phyloP scores from a whole-genome alignment of 2,888 invertebrate species.

The Drosophila neotestacea region DNA sequence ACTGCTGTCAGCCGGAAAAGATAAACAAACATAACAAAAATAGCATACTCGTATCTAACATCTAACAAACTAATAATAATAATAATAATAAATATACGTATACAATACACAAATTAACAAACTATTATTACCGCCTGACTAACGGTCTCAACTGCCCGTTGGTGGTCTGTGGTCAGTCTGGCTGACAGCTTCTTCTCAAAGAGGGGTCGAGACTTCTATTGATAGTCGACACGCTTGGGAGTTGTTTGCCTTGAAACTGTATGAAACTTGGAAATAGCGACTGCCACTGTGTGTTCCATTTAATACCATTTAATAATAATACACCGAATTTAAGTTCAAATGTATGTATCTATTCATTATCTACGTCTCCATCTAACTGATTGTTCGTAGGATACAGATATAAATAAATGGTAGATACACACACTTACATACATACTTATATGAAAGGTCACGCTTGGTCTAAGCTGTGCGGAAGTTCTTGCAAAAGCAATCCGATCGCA shows the following conservation, averaged over 20 bases:
- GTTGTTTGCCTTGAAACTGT: slow-evolving; percentile 66
- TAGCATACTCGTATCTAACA: slow-evolving; percentile 18
- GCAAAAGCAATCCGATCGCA: slow-evolving; percentile 29
- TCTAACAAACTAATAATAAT: slow-evolving; percentile 18
- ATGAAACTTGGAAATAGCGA: slow-evolving; percentile 24
- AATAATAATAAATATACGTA: slow-evolving; percentile 26
- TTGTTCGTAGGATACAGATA: slow-evolving; percentile 23
- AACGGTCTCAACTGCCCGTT: slow-evolving; percentile 60
- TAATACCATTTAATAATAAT: slow-evolving; percentile 55
- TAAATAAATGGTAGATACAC: not conserved
- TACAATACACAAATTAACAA: slow-evolving; percentile 74
- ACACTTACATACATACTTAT: slow-evolving; percentile 2
- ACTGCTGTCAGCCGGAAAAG: slow-evolving; percentile 63
- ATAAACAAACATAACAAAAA: slow-evolving; percentile 35
- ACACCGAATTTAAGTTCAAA: slow-evolving; percentile 55
- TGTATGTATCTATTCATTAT: slow-evolving; percentile 49
- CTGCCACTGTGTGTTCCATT: slow-evolving; percentile 67
- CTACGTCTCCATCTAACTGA: slow-evolving; percentile 38
- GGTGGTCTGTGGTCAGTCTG: slow-evolving; percentile 40
- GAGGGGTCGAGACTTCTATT: slow-evolving; percentile 5
- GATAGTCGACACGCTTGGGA: slow-evolving; percentile 54
- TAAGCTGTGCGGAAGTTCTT: slow-evolving; percentile 61
- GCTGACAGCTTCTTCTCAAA: not conserved
- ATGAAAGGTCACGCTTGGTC: slow-evolving; percentile 64
- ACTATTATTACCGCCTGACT: slow-evolving; percentile 66